Base-by-base conservation (phyloP, 2,113 vertebrate species). In the Malaclemys terrapin region DNA sequence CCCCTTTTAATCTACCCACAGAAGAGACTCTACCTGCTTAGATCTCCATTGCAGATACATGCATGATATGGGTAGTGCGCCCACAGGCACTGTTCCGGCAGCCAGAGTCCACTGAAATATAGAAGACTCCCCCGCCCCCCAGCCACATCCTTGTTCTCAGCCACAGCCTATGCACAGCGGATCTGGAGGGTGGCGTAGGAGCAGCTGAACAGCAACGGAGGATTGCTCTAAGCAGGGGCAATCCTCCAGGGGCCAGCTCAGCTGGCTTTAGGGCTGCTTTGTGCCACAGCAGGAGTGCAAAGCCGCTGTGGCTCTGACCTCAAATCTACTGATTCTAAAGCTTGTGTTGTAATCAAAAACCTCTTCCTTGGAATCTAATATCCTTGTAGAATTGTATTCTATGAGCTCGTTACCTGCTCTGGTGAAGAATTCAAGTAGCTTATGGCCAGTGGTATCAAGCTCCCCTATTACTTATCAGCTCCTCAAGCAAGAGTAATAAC, bases 341-440 rank as follows among this genome's bases (percentile, higher is more conserved):
- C n/a, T 88, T 76, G 56, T 17, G 65, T 14, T 72, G 82, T 82
- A 94, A 87, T 92, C 84, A 75, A 83, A 84, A 8, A 0, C 22
- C 45, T 57, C 85, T 83, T 87, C 87, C 81, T 93, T 49, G 92
- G 86, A 95, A 86, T 38, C 31, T 81, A 81, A 0, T 5, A 0
- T 9, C 6, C 79, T 87, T 62, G 2, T 17, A 57, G 6, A 14
- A 47, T 27, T 27, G 3, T 53, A 57, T 0, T 45, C 0, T 85
- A 83, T 69, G 85, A 92, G 96, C 95, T 96, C 95, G 47, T 91
- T 56, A 1, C 54, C 38, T 65, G 50, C 57, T 84, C 27, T 57
- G 82, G 84, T 80, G 92, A 96, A 96, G 86, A 93, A 42, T 94
- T 88, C 57, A 13, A 92, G 91, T 96, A 94, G 65, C 92, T 96